Conservation (phyloP, 2,797 vertebrate species). For the Centroberyx gerrardi region DNA sequence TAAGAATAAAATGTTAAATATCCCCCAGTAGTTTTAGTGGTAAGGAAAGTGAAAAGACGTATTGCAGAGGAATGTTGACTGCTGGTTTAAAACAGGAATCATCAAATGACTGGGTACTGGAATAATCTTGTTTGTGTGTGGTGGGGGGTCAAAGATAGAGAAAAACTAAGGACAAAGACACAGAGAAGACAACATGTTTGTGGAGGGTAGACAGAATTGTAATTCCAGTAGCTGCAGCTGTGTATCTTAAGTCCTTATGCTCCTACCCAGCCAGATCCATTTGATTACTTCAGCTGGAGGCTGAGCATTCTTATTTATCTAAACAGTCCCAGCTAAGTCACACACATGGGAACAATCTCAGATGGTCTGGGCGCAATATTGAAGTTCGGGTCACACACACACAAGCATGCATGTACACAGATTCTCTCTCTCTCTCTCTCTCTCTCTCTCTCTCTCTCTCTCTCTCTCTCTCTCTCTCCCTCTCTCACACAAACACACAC, state of each 20-base stretch:
- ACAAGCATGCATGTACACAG: not conserved
- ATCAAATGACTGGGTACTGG: slow-evolving; percentile 12
- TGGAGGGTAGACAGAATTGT: slow-evolving; percentile 28
- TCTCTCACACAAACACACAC: not conserved
- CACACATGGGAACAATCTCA: slow-evolving; percentile 83
- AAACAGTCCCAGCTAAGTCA: slow-evolving; percentile 60
- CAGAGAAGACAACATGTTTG: not conserved
- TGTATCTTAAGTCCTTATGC: slow-evolving; percentile 39
- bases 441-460: not conserved
- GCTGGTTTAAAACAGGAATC: too few species aligned
- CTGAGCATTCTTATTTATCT: slow-evolving; percentile 61
- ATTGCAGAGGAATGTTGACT: slow-evolving; percentile 4
- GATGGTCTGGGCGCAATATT: slow-evolving; percentile 62
- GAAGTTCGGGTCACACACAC: slow-evolving; percentile 42
- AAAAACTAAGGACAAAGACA: slow-evolving; percentile 26
- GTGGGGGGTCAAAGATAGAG: not conserved
- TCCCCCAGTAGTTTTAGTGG: slow-evolving; percentile 10
- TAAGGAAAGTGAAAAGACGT: slow-evolving; percentile 10
- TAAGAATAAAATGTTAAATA: slow-evolving; percentile 67
- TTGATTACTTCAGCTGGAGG: slow-evolving; percentile 66
- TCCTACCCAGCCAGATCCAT: slow-evolving; percentile 50
- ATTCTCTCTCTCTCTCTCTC: not conserved
- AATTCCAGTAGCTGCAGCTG: not conserved
- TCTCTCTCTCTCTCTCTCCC: not conserved
- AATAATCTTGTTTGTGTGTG: slow-evolving; percentile 29